Evolutionary conservation across 1,140 invertebrate species (phyloP).

Genomic region (Pseudomyrmex dendroicus): DNA sequence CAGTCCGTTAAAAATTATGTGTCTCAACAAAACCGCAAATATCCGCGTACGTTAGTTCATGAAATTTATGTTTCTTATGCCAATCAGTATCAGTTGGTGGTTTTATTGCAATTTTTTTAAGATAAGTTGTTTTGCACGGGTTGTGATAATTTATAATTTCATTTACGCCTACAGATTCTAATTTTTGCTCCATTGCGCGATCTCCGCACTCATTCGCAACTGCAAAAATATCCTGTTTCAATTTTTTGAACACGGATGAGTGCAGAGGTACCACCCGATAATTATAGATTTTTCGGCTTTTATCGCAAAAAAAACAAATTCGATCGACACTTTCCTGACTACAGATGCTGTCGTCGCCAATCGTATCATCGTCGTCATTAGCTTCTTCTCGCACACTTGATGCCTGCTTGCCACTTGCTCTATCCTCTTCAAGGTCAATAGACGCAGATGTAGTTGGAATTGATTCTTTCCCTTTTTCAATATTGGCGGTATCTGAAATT

Average conservation of each 20-base stretch:
- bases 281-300: background rate
- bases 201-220: background rate
- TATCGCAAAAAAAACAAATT: constrained; percentile 6
- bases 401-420: background rate
- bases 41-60: background rate
- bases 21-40: constrained; percentile 1
- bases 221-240: background rate
- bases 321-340: background rate
- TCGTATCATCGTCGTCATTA: background rate
- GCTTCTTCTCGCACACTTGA: background rate
- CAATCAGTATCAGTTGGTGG: background rate
- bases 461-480: background rate
- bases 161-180: background rate
- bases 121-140: background rate
- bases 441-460: background rate
- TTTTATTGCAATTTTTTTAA: background rate
- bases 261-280: background rate
- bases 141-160: background rate
- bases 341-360: background rate
- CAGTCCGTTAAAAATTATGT: background rate
- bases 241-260: constrained; percentile 1
- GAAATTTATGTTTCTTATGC: background rate
- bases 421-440: background rate
- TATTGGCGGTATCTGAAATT: background rate
- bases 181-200: background rate